Conservation (phyloP, 2,797 vertebrate species). For the Nasua narica region DNA sequence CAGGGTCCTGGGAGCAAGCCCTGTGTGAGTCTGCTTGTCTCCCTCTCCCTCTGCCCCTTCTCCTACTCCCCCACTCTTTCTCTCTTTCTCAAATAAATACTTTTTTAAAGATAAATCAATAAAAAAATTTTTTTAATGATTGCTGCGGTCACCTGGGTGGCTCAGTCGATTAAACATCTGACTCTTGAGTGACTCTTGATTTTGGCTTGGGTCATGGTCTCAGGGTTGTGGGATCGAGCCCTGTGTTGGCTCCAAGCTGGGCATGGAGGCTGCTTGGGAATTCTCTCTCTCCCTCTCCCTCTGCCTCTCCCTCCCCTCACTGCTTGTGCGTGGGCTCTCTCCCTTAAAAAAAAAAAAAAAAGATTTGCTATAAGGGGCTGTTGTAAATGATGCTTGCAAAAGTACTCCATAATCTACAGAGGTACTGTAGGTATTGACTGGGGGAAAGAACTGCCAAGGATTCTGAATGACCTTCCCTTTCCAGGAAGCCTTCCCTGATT, state of each 20-base stretch:
- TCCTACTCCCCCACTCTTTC: neutral
- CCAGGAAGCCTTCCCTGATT: conserved; percentile 1
- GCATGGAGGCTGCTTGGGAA: neutral
- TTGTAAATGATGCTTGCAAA: neutral
- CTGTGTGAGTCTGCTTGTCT: neutral
- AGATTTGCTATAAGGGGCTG: neutral
- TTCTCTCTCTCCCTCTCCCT: neutral
- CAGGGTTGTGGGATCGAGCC: neutral
- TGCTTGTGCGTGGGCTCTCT: neutral
- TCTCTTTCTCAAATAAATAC: neutral
- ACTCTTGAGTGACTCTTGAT: neutral
- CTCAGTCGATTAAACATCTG: neutral
- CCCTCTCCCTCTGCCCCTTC: neutral
- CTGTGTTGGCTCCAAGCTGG: neutral
- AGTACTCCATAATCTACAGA: neutral
- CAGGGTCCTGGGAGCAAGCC: neutral
- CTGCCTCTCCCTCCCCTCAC: neutral
- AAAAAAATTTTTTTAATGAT: neutral
- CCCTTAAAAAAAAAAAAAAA: neutral
- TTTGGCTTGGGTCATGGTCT: neutral
- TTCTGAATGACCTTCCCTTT: neutral
- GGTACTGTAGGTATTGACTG: neutral
- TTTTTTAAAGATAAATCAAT: neutral
- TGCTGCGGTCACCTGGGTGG: neutral
- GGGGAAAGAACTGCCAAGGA: neutral